phyloP scores from a whole-genome alignment of 2,113 vertebrate genomes.

The Mus musculus region GRCm39 chr1:152835001-152835500 shows the following conservation, averaged over 20 bases:
- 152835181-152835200: neutral
- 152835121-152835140: conserved; percentile 7
- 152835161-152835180: neutral
- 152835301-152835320: neutral
- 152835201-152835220: neutral
- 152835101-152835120: conserved; percentile 5
- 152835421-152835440: neutral
- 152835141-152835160: neutral
- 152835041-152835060: conserved; percentile 35
- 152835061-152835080: conserved; percentile 18
- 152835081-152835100: neutral
- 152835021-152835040: conserved; percentile 12
- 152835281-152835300: neutral
- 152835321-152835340: neutral
- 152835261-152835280: neutral
- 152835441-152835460: neutral
- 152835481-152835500: conserved; percentile 56
- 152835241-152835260: neutral
- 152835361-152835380: neutral
- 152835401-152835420: neutral
- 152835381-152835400: neutral
- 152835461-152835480: conserved; percentile 5
- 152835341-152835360: neutral
- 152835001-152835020: no score
- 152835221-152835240: neutral